Evolutionary conservation across 2,888 invertebrate species (phyloP), one percentile per base, ranked within the genome.

Genomic region (Philhelius pedissequus): DNA sequence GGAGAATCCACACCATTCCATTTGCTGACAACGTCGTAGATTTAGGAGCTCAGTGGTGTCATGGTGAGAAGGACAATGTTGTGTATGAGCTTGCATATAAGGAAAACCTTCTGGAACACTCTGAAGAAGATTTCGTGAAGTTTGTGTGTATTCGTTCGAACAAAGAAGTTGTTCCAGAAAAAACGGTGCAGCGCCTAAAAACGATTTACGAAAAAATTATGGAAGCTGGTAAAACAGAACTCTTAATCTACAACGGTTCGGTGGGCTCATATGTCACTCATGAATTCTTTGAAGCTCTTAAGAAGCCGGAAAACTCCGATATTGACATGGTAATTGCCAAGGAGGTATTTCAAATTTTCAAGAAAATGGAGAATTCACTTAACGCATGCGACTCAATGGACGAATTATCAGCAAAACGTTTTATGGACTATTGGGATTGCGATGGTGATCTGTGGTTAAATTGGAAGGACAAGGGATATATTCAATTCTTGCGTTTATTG

Each of bases 401-500:
- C 91, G 92, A 94, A 20, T 93, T 95, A 73, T 95, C 96, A 0
- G 91, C 94, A 4, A 91, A 91, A 82, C 94, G 94, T 1, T 90
- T 94, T 38, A 89, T 91, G 0, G 93, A 94, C 76, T 94, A 94
- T 88, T 92, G 93, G 92, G 91, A 92, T 0, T 95, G 95, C 88
- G 93, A 94, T 4, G 97, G 97, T 3, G 94, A 95, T 88, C 91
- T 91, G 30, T 89, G 94, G 86, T 90, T 95, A 1, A 94, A 94
- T 88, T 97, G 96, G 96, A 95, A 94, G 86, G 93, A 93, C 35
- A 93, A 92, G 79, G 96, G 96, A 0, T 86, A 76, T 56, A 8
- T 52, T 7, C 50, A 79, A 27, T 88, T 87, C 27, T 64, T 89
- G 4, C 73, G 54, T 3, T 4, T 88, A 5, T 79, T 88, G 0